A percentile compares a stretch with the other conserved stretches of the same genome.
Evolutionary conservation across 1,140 invertebrate genomes (phyloP).

Genomic region (Diachasma alloeum): DNA sequence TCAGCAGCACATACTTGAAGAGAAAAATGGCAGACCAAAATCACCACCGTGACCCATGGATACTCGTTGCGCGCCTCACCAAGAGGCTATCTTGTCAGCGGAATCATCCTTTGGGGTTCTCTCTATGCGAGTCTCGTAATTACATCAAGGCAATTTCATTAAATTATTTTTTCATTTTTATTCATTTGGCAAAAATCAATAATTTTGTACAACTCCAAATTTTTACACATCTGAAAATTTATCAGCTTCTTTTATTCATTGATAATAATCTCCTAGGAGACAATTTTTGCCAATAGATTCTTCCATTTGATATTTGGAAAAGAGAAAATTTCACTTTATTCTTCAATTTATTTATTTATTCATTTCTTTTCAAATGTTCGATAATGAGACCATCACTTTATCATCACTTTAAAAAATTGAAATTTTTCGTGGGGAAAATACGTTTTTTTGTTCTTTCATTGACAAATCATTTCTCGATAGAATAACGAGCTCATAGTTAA

Average conservation of each 20-base stretch:
- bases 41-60: slow-evolving; percentile 64
- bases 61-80: slow-evolving; percentile 38
- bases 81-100: slow-evolving; percentile 30
- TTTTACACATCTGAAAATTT: too few relatives aligned
- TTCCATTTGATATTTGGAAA: too few relatives aligned
- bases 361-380: too few relatives aligned
- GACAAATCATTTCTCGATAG: neutral
- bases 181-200: neutral
- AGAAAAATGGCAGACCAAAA: slow-evolving; percentile 60
- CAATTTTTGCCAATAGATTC: too few relatives aligned
- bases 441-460: too few relatives aligned
- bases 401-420: too few relatives aligned
- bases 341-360: too few relatives aligned
- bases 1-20: slow-evolving; percentile 61
- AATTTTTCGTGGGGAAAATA: too few relatives aligned
- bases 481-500: neutral
- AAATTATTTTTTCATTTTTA: neutral
- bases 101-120: slow-evolving; percentile 35
- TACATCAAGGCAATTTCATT: neutral
- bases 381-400: too few relatives aligned
- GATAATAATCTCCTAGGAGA: too few relatives aligned
- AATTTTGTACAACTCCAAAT: neutral
- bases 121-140: slow-evolving; percentile 30
- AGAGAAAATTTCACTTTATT: too few relatives aligned
- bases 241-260: too few relatives aligned